These are phyloP conservation scores for Protonemura montana DNA, from an alignment of 2,888 invertebrate species.

Conservation along the genomic window DNA sequence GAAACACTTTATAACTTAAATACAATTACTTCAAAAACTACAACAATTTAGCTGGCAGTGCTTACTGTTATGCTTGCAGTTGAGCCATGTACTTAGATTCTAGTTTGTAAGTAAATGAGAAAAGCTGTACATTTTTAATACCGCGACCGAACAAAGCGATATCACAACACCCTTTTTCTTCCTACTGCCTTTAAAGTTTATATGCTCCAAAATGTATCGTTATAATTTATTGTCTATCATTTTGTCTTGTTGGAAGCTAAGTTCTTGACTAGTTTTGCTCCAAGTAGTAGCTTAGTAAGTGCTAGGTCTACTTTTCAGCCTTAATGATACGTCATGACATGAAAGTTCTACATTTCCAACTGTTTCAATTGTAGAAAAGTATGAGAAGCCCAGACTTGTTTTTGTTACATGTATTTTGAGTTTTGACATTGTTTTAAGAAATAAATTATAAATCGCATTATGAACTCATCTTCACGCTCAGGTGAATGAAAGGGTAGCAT, in stretches of 20 bases:
- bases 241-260: background rate
- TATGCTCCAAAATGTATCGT: background rate
- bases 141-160: background rate
- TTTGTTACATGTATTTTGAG: too few species aligned
- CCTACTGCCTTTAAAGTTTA: background rate
- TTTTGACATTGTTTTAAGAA: too few species aligned
- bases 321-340: background rate
- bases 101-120: background rate
- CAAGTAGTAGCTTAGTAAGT: background rate
- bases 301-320: constrained; percentile 7
- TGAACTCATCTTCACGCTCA: too few species aligned
- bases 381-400: too few species aligned
- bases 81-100: background rate
- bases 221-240: background rate
- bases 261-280: background rate
- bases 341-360: background rate
- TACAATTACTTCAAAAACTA: background rate
- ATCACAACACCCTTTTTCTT: background rate
- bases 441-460: too few species aligned
- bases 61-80: background rate
- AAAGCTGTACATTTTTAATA: background rate
- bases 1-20: background rate
- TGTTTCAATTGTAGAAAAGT: too few species aligned
- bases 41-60: background rate
- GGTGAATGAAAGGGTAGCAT: too few species aligned